Conservation (phyloP, 2,113 vertebrate genomes). For the Calypte anna region DNA sequence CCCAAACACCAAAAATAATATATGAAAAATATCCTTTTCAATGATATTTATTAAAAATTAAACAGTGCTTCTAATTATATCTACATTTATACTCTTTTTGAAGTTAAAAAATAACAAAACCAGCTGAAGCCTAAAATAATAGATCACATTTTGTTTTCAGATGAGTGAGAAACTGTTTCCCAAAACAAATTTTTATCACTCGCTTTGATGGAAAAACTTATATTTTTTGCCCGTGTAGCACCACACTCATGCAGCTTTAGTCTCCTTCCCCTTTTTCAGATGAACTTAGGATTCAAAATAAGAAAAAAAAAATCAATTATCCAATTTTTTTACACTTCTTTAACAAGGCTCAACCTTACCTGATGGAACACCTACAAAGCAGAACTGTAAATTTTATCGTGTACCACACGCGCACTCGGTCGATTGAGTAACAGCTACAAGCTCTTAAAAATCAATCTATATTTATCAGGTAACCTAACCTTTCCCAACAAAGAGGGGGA, state of each 20-base stretch:
- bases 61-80: not conserved
- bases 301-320: not conserved
- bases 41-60: not conserved
- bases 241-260: accelerated
- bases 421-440: not conserved
- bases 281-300: not conserved
- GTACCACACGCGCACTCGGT: conserved; percentile 30
- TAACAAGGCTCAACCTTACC: conserved; percentile 38
- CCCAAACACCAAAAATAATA: not conserved
- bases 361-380: conserved; percentile 44
- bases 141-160: not conserved
- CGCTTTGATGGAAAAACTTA: not conserved
- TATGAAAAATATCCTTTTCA: not conserved
- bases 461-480: not conserved
- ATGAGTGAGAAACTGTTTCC: not conserved
- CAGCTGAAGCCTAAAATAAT: not conserved
- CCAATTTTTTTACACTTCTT: not conserved
- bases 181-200: not conserved
- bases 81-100: not conserved
- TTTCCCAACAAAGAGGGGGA: not conserved
- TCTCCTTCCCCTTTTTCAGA: not conserved
- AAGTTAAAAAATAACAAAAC: not conserved
- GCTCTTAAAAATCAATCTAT: conserved; percentile 47
- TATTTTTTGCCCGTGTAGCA: not conserved
- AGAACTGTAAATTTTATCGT: conserved; percentile 14